Conservation (phyloP, 37 sponge, comb jelly and placozoan genomes). For the Amphimedon queenslandica region DNA sequence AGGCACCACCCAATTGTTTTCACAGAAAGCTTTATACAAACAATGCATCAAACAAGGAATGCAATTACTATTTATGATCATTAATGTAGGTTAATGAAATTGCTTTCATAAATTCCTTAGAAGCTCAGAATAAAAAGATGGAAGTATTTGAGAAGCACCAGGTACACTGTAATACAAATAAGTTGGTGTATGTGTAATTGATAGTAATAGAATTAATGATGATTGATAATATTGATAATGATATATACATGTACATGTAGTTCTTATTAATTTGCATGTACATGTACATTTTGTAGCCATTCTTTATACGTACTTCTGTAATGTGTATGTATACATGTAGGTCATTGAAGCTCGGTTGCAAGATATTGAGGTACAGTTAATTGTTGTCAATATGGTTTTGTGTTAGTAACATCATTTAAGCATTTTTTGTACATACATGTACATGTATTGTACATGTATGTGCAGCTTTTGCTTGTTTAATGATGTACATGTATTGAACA, state of each 20-base stretch:
- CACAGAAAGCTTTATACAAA: too few relatives aligned
- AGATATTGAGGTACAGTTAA: slow-evolving; percentile 28
- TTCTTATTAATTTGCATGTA: too few relatives aligned
- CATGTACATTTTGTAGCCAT: neutral
- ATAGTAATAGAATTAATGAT: too few relatives aligned
- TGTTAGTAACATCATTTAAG: neutral
- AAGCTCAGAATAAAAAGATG: slow-evolving; percentile 93
- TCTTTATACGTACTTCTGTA: neutral
- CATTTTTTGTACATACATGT: neutral
- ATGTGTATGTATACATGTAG: too few relatives aligned
- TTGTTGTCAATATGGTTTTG: too few relatives aligned
- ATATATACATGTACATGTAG: neutral
- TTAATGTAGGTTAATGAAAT: slow-evolving; percentile 82
- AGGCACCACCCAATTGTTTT: too few relatives aligned
- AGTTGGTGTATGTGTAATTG: too few relatives aligned
- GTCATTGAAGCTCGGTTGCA: slow-evolving; percentile 59
- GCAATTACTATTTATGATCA: too few relatives aligned
- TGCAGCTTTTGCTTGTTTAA: neutral
- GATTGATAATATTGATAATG: too few relatives aligned
- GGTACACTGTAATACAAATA: slow-evolving; percentile 9
- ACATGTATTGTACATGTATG: neutral
- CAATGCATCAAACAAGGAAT: too few relatives aligned
- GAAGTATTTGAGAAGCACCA: slow-evolving; percentile 73
- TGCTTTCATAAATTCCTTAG: slow-evolving; percentile 88
- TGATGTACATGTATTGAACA: neutral